phyloP scores from a whole-genome alignment of 2,797 vertebrate species.

The Capromys pilorides region DNA sequence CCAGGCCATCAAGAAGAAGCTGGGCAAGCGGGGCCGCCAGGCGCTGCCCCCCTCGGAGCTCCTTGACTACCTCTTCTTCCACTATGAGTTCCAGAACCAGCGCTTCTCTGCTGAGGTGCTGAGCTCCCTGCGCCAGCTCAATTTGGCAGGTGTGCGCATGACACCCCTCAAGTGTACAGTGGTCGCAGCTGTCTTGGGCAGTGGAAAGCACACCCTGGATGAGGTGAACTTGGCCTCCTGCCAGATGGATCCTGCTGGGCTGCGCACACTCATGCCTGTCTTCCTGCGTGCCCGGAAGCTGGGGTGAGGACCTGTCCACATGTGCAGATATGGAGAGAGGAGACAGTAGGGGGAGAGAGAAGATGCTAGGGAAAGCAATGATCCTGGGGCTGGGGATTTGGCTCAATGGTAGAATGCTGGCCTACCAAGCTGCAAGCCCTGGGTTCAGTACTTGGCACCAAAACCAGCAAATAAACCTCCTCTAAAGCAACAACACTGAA shows the following conservation, averaged over 20 bases:
- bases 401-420: no score
- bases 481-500: background rate
- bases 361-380: background rate
- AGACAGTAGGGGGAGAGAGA: background rate
- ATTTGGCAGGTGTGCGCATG: slow-evolving; percentile 92
- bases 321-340: background rate
- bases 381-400: no score
- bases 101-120: slow-evolving; percentile 92
- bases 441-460: no score
- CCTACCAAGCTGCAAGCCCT: no score
- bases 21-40: slow-evolving; percentile 89
- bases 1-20: slow-evolving; percentile 90
- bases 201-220: slow-evolving; percentile 88
- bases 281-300: slow-evolving; percentile 90
- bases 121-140: slow-evolving; percentile 89
- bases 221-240: slow-evolving; percentile 94
- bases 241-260: slow-evolving; percentile 88
- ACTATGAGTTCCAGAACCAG: slow-evolving; percentile 98
- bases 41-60: slow-evolving; percentile 93
- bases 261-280: slow-evolving; percentile 90
- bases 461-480: no score
- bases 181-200: slow-evolving; percentile 91
- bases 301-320: slow-evolving; percentile 88
- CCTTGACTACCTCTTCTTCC: slow-evolving; percentile 95
- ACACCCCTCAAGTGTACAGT: slow-evolving; percentile 95